These are phyloP conservation scores for Hemiprocne comata DNA, from an alignment of 2,113 vertebrate species.

Conservation along the genomic window DNA sequence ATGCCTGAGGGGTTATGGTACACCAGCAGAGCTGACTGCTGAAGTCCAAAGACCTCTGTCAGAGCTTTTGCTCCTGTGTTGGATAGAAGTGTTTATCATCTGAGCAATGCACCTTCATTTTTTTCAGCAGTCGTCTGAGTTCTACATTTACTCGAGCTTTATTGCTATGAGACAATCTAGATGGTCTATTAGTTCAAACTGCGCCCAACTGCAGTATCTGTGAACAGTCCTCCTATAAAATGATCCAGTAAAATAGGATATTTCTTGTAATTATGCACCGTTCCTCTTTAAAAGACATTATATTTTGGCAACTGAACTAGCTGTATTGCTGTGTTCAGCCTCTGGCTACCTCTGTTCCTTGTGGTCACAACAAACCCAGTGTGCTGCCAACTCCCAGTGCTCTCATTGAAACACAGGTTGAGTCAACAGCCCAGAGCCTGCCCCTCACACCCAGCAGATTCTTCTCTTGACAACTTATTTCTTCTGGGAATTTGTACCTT, in stretches of 20 bases:
- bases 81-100: neutral
- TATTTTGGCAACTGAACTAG: neutral
- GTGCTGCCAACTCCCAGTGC: neutral
- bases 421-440: too few species aligned
- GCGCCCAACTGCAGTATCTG: neutral
- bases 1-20: neutral
- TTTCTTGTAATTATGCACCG: neutral
- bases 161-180: neutral
- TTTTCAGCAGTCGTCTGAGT: neutral
- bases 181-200: neutral
- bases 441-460: neutral
- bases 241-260: neutral
- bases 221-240: neutral
- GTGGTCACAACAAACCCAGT: neutral
- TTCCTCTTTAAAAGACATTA: neutral
- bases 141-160: neutral
- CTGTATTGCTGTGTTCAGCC: neutral
- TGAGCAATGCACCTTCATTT: neutral
- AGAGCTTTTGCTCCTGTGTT: rapidly evolving
- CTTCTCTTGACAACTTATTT: neutral
- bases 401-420: neutral
- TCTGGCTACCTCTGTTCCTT: neutral
- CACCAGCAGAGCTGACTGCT: neutral
- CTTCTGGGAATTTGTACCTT: neutral
- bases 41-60: neutral